Evolutionary conservation across 2,113 vertebrate genomes (phyloP).

Genomic region (Hyperoodon ampullatus): DNA sequence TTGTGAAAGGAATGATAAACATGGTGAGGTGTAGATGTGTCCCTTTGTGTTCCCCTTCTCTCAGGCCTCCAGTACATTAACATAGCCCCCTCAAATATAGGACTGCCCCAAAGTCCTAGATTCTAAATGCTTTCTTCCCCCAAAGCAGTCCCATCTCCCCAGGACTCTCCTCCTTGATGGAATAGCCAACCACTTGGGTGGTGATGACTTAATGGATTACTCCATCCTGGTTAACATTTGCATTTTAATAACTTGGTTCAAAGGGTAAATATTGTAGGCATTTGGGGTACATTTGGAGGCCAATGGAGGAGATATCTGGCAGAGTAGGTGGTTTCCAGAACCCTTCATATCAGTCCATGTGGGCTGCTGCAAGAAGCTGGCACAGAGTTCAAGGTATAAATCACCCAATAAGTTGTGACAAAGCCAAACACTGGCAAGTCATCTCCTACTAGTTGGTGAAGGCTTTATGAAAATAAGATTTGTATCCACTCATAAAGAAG

Average conservation of each 20-base stretch:
- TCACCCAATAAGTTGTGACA: background rate
- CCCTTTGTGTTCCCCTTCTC: background rate
- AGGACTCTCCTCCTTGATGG: background rate
- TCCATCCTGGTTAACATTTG: background rate
- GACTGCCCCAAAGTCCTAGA: background rate
- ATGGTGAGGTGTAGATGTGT: too few species aligned
- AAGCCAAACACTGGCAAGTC: background rate
- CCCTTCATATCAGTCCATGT: background rate
- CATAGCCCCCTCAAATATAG: accelerated
- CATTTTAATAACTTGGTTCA: background rate
- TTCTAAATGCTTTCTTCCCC: background rate
- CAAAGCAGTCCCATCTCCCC: background rate
- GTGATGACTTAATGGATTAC: background rate
- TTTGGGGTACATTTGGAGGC: background rate
- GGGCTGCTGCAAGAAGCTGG: background rate
- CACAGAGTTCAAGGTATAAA: background rate
- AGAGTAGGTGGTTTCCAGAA: background rate
- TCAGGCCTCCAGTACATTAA: background rate
- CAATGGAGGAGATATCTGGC: background rate
- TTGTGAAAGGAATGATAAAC: background rate
- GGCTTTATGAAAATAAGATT: background rate
- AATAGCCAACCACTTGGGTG: background rate
- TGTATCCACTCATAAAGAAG: background rate
- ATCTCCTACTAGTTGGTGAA: background rate
- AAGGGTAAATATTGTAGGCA: background rate